These are phyloP conservation scores for Anguilla pacifica DNA, from an alignment of 2,797 vertebrate species.

Conservation along the genomic window DNA sequence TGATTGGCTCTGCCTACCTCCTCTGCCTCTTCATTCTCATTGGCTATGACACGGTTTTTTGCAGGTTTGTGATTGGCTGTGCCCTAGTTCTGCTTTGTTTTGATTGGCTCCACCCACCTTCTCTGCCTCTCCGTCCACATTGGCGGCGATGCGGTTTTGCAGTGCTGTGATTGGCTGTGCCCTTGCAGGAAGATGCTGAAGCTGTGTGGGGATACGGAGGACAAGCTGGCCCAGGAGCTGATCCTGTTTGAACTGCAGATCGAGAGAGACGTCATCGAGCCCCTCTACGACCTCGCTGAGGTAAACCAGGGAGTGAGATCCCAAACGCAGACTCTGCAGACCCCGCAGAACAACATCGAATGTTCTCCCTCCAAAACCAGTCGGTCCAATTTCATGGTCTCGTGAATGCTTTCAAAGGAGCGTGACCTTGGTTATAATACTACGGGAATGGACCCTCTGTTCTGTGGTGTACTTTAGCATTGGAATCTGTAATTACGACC, in stretches of 20 bases:
- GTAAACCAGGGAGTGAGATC: conserved; percentile 63
- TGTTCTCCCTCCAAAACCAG: neutral
- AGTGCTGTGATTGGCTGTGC: neutral
- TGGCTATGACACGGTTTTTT: conserved; percentile 41
- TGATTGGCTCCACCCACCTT: neutral
- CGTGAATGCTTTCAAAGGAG: neutral
- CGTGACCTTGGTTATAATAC: neutral
- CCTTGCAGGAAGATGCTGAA: conserved; percentile 91
- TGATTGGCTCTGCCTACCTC: conserved; percentile 45
- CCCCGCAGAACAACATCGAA: neutral
- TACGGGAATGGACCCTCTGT: neutral
- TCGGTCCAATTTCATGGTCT: neutral
- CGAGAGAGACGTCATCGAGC: conserved; percentile 93
- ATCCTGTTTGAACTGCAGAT: conserved; percentile 93
- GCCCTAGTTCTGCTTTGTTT: neutral
- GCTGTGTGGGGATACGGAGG: conserved; percentile 90
- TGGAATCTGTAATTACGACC: too few species aligned
- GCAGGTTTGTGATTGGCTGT: conserved; percentile 36
- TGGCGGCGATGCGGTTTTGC: neutral
- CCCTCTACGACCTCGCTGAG: conserved; percentile 89
- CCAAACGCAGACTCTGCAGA: neutral
- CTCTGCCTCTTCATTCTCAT: conserved; percentile 39
- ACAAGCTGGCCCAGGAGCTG: conserved; percentile 91
- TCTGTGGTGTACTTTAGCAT: neutral
- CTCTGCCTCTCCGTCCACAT: neutral